Evolutionary conservation across 2,113 vertebrate genomes (phyloP).

Genomic region (Danio rerio): DNA sequence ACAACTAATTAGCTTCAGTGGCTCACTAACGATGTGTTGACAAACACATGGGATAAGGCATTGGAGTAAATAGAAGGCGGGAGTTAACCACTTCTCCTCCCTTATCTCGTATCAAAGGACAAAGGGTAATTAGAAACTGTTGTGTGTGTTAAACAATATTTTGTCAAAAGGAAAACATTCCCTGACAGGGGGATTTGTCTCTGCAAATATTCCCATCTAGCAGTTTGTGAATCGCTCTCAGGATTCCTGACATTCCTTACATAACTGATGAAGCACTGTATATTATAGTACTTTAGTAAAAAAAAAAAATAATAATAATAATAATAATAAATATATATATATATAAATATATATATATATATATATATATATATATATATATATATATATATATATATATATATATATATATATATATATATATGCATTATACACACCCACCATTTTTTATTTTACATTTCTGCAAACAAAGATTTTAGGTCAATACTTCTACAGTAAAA

Average conservation of each 20-base stretch:
- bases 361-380: no score
- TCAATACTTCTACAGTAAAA: background rate
- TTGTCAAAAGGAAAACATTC: conserved; percentile 58
- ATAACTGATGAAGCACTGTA: background rate
- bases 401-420: no score
- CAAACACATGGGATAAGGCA: conserved; percentile 74
- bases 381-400: no score
- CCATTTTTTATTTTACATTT: no score
- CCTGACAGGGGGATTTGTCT: conserved; percentile 5
- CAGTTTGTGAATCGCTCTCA: background rate
- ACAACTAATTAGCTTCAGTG: conserved; percentile 74
- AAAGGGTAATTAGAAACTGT: conserved; percentile 74
- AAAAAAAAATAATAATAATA: background rate
- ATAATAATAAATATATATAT: no score
- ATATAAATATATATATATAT: no score
- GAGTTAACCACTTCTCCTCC: conserved; percentile 60
- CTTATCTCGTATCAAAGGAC: conserved; percentile 70
- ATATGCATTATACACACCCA: no score
- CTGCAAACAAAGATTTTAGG: background rate
- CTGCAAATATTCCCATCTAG: conserved; percentile 17
- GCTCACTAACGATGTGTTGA: conserved; percentile 79
- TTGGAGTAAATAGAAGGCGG: conserved; percentile 67
- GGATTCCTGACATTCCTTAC: conserved; percentile 10
- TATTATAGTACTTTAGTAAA: background rate
- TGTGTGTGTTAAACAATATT: conserved; percentile 67